Base-by-base conservation (phyloP, 2,797 vertebrate genomes). In the Anableps anableps region DNA sequence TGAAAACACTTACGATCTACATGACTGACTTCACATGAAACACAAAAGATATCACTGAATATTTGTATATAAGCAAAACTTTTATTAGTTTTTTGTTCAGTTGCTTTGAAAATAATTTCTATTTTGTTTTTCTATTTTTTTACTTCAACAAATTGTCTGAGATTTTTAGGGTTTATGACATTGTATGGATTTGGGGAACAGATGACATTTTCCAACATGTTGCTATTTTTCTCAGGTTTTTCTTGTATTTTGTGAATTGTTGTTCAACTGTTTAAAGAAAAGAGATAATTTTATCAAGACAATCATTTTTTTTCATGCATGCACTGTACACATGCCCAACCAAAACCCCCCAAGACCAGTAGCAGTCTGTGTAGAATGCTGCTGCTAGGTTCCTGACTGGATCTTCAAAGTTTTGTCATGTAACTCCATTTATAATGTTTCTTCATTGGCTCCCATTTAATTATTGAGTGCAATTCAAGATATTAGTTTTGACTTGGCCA, bases 1-100 rank as follows among this genome's bases (percentile, higher is more conserved):
- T 75, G 60, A 76, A 38, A 78, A 58, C n/a, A 72, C 72, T 76
- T 47, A 73, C 0, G 62, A 43, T 70, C 9, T 6, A 70, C 21
- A 34, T 14, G 13, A 68, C 34, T 21, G 7, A 66, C 17, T 36
- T 19, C 21, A 23, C 2, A 11, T 23, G 5, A 17, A 45, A 45
- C 38, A 29, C n/a, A n/a, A n/a, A n/a, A n/a, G n/a, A n/a, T n/a
- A n/a, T n/a, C n/a, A n/a, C n/a, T n/a, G n/a, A n/a, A n/a, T n/a
- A n/a, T n/a, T n/a, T n/a, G n/a, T n/a, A 26, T 26, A 70, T n/a
- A 68, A 26, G 10, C 10, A 34, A 34, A 64, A 10, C 16, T 10
- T 36, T 36, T 16, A 21, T 34, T 34, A 21, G 31, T 7, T 29
- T 8, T 64, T 64, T 36, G 7, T 38, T 23, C 23, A 41, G 36